Percentiles rank a stretch among this genome's conserved stretches.
Conservation (phyloP, 64 coral and sea anemone genomes). For the Stichodactyla mertensii region DNA sequence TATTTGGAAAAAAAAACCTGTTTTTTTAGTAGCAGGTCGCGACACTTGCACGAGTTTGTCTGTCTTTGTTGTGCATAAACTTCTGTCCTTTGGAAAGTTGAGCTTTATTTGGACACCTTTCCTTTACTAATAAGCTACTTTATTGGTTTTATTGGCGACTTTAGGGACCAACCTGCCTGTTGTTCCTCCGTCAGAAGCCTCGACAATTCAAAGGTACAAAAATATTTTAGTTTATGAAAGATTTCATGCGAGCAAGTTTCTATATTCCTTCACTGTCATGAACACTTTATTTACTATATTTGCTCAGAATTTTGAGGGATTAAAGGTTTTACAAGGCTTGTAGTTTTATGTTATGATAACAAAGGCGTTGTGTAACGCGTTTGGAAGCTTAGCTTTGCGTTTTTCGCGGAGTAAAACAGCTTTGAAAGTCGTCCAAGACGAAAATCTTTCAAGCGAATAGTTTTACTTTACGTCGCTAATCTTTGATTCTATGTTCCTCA, state of each 20-base stretch:
- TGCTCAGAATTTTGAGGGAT: neutral
- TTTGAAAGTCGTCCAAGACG: neutral
- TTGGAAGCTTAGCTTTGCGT: neutral
- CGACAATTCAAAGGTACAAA: conserved; percentile 3
- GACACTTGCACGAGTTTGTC: neutral
- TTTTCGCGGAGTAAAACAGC: neutral
- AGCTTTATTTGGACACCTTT: neutral
- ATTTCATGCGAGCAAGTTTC: neutral
- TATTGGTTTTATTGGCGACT: neutral
- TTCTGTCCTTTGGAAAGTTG: neutral
- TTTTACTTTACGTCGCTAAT: neutral
- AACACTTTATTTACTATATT: neutral
- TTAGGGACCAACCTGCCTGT: conserved; percentile 26
- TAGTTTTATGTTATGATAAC: neutral
- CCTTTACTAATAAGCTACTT: neutral
- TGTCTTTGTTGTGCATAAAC: neutral
- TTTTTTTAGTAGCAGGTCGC: neutral
- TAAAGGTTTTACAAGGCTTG: neutral
- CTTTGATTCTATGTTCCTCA: neutral
- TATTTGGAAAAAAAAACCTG: neutral
- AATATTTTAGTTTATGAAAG: neutral
- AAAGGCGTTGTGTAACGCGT: neutral
- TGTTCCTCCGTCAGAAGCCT: conserved; percentile 2
- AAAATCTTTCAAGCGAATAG: conserved; percentile 6
- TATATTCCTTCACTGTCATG: neutral